These are phyloP conservation scores for Ectropis crepuscularia DNA, from an alignment of 2,888 invertebrate species.

Conservation along the genomic window DNA sequence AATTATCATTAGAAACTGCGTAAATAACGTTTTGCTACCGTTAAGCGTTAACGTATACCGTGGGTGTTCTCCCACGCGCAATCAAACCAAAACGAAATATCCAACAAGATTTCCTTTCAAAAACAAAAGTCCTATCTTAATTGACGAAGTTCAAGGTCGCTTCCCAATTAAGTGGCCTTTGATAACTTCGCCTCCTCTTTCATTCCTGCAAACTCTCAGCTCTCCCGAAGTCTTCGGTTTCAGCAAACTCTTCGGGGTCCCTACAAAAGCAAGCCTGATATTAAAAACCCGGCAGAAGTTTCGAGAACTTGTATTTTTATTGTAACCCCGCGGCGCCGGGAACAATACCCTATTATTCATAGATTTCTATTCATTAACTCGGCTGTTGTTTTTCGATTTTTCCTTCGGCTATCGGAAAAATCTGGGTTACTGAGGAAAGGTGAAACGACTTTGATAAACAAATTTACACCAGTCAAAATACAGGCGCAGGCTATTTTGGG, in stretches of 20 bases:
- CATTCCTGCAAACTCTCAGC: background rate
- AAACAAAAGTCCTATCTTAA: conserved; percentile 7
- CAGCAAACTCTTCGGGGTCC: too few relatives aligned
- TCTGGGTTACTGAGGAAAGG: conserved; percentile 25
- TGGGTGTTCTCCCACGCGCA: too few relatives aligned
- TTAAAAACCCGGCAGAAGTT: conserved; percentile 34
- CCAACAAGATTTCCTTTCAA: background rate
- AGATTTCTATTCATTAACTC: conserved; percentile 58
- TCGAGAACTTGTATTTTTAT: conserved; percentile 35
- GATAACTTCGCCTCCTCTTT: conserved; percentile 15
- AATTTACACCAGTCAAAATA: too few relatives aligned
- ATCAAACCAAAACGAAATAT: background rate
- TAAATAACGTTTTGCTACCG: too few relatives aligned
- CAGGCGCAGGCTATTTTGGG: too few relatives aligned
- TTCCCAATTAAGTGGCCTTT: conserved; percentile 19
- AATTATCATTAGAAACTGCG: too few relatives aligned
- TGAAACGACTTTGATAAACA: background rate
- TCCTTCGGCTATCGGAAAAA: conserved; percentile 40
- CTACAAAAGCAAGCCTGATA: conserved; percentile 30
- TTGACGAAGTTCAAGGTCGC: conserved; percentile 15
- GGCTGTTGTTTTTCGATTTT: conserved; percentile 47
- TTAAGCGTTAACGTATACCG: too few relatives aligned
- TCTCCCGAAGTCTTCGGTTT: too few relatives aligned
- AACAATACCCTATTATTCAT: conserved; percentile 60
- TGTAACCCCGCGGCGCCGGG: conserved; percentile 35